A percentile compares a stretch with the other conserved stretches of the same genome.
phyloP scores from a whole-genome alignment of 2,797 vertebrate genomes.

The Chloroceryle amazona region DNA sequence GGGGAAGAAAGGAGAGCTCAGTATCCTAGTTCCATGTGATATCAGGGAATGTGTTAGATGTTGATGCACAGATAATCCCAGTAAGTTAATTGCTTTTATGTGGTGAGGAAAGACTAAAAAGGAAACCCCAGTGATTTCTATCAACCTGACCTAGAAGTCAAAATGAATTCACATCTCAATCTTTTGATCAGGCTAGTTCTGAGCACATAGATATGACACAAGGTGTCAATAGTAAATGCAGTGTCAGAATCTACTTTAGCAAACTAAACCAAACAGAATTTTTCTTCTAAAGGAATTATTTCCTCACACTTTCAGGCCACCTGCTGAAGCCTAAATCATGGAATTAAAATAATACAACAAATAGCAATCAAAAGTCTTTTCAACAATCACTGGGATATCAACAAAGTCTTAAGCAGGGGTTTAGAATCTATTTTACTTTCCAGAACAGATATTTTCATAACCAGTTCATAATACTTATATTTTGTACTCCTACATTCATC shows the following conservation, averaged over 20 bases:
- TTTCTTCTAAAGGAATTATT: not conserved
- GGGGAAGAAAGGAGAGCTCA: not conserved
- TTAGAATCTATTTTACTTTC: not conserved
- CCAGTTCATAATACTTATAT: not conserved
- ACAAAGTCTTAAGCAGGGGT: not conserved
- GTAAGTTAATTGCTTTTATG: slow-evolving; percentile 1
- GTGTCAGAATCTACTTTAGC: not conserved
- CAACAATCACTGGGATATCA: not conserved
- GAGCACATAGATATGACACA: not conserved
- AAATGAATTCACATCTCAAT: not conserved
- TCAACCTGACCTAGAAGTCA: not conserved
- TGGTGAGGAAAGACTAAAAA: not conserved
- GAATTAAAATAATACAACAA: not conserved
- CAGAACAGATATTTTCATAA: not conserved
- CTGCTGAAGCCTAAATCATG: not conserved
- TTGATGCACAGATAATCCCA: not conserved
- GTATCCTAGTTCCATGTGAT: not conserved
- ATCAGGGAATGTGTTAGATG: not conserved
- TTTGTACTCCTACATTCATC: not conserved
- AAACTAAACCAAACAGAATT: not conserved
- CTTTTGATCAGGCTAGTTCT: not conserved
- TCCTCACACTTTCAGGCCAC: not conserved
- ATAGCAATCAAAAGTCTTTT: not conserved
- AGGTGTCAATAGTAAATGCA: not conserved
- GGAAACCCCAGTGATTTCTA: not conserved